These are phyloP conservation scores for chimpanzee (Pan troglodytes) DNA, from an alignment of 2,113 vertebrate genomes.

Conservation along the genomic window NHGRI_mPanTro3-v2.1_pri NC_072410.2:19605501-19606000, in stretches of 20 bases:
- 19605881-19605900: background rate
- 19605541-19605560: background rate
- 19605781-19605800: background rate
- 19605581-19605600: background rate
- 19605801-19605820: background rate
- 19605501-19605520: background rate
- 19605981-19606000: background rate
- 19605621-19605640: slow-evolving; percentile 22
- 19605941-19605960: background rate
- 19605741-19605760: background rate
- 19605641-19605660: slow-evolving; percentile 53
- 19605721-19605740: slow-evolving; percentile 3
- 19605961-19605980: background rate
- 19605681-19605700: slow-evolving; percentile 37
- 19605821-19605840: slow-evolving; percentile 15
- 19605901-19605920: background rate
- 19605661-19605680: background rate
- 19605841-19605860: background rate
- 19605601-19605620: background rate
- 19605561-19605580: background rate
- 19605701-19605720: background rate
- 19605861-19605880: slow-evolving; percentile 16
- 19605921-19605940: background rate
- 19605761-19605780: background rate
- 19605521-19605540: background rate